Evolutionary conservation across 2,797 vertebrate genomes (phyloP).

Genomic region (Clarias fuscus): DNA sequence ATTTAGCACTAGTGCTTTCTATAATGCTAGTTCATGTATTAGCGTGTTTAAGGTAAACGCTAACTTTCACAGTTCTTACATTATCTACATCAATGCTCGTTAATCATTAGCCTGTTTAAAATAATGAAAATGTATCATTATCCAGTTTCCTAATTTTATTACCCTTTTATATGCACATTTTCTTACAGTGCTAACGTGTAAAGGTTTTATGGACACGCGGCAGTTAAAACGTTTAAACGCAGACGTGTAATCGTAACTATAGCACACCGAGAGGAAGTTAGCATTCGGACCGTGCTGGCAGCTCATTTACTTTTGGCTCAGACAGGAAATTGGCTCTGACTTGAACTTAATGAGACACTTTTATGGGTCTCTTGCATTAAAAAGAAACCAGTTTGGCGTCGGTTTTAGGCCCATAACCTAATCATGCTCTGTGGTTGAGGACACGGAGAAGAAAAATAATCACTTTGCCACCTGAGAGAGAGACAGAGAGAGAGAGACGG

Average conservation of each 20-base stretch:
- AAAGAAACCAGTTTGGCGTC: constrained; percentile 15
- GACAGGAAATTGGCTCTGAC: constrained; percentile 31
- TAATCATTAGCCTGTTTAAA: background rate
- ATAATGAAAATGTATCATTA: background rate
- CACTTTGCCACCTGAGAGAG: constrained; percentile 31
- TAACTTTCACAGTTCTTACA: background rate
- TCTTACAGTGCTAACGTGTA: background rate
- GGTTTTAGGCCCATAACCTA: constrained; percentile 13
- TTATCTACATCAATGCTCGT: background rate
- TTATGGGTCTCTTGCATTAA: constrained; percentile 29
- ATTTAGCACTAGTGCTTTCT: background rate
- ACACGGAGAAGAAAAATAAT: constrained; percentile 24
- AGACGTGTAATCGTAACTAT: constrained; percentile 8
- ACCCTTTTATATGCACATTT: background rate
- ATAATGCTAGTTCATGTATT: background rate
- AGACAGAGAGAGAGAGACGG: background rate
- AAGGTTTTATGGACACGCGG: constrained; percentile 7
- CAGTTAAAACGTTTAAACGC: constrained; percentile 17
- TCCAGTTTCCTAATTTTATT: background rate
- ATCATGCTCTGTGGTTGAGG: constrained; percentile 6
- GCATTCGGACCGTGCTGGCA: background rate
- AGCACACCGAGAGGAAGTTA: constrained; percentile 9
- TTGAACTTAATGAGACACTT: constrained; percentile 24
- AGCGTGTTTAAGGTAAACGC: background rate
- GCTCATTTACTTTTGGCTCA: constrained; percentile 6